Evolutionary conservation across 92 coral and sea anemone genomes (phyloP).

Genomic region (Epizoanthus illoricatus): DNA sequence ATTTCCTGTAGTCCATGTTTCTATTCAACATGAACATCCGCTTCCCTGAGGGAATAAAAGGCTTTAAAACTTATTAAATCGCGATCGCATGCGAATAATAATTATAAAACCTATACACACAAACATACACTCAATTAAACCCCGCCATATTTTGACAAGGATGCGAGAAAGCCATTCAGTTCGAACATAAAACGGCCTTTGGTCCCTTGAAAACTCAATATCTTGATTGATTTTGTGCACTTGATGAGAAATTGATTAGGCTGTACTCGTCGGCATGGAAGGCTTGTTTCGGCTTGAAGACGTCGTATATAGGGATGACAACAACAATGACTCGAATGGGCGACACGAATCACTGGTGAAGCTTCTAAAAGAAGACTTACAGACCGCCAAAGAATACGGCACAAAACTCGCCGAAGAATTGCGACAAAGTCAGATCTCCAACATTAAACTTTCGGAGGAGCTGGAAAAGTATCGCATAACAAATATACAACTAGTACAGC

Average conservation of each 20-base stretch:
- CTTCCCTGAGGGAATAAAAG: conserved; percentile 5
- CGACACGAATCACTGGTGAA: background rate
- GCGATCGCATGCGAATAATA: background rate
- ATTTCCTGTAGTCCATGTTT: background rate
- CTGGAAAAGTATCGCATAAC: conserved; percentile 5
- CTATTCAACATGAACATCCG: background rate
- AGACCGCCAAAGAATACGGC: background rate
- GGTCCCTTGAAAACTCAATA: background rate
- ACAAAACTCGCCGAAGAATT: conserved; percentile 3
- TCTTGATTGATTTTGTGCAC: background rate
- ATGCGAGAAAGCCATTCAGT: background rate
- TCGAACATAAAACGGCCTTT: background rate
- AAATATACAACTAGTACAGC: background rate
- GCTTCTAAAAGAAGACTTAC: background rate
- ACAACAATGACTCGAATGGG: background rate
- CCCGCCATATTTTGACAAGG: background rate
- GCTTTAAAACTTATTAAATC: too few relatives aligned
- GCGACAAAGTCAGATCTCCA: conserved; percentile 13
- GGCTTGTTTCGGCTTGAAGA: background rate
- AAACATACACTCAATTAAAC: background rate
- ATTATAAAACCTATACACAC: background rate
- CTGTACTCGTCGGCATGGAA: background rate
- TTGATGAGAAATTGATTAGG: background rate
- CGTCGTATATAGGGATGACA: background rate
- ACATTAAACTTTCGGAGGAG: background rate